These are phyloP conservation scores for Sylvia atricapilla DNA, from an alignment of 2,113 vertebrate genomes.

Conservation along the genomic window DNA sequence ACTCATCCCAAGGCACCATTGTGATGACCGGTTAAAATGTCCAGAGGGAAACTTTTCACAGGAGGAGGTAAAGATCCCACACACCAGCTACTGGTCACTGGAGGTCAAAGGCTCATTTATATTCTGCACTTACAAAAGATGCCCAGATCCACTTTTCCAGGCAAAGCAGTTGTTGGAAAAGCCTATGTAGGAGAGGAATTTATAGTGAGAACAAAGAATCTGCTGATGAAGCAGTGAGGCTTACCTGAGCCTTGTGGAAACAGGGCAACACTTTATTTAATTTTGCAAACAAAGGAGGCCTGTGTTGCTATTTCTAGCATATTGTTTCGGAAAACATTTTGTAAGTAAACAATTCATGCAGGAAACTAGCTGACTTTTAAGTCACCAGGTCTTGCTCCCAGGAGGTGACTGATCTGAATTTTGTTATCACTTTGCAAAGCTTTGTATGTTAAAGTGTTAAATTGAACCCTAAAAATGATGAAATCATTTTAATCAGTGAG, in stretches of 20 bases:
- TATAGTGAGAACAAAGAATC: not conserved
- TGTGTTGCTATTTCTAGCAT: not conserved
- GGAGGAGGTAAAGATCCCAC: not conserved
- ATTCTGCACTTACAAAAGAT: not conserved
- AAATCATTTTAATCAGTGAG: constrained; percentile 4
- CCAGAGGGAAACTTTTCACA: not conserved
- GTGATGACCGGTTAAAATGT: not conserved
- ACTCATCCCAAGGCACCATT: not conserved
- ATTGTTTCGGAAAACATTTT: not conserved
- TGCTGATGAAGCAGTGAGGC: not conserved
- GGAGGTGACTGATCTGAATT: not conserved
- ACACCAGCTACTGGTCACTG: not conserved
- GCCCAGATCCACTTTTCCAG: not conserved
- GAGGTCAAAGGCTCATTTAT: not conserved
- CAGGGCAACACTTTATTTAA: not conserved
- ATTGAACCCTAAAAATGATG: not conserved
- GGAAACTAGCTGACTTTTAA: not conserved
- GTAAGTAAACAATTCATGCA: not conserved
- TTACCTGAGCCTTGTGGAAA: not conserved
- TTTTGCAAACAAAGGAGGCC: not conserved
- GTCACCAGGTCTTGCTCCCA: not conserved
- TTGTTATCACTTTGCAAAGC: not conserved
- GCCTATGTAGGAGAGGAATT: not conserved
- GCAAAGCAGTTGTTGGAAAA: not conserved
- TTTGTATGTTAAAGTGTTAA: constrained; percentile 11